These are phyloP conservation scores for Catagonus wagneri DNA, from an alignment of 2,113 vertebrate species.

Conservation along the genomic window DNA sequence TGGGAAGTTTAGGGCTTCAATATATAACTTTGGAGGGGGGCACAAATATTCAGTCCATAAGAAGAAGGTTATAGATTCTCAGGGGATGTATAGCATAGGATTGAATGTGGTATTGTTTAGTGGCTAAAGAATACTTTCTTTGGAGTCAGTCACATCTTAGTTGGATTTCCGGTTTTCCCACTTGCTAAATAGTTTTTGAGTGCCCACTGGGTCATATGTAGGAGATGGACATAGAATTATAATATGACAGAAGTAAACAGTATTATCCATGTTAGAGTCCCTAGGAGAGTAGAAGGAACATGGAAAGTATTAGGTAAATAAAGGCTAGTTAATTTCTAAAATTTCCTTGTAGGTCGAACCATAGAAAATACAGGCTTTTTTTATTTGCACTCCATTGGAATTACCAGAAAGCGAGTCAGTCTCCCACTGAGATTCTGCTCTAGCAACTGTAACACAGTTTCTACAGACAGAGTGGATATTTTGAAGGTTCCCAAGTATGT, in stretches of 20 bases:
- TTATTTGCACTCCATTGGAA: neutral
- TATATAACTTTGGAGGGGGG: neutral
- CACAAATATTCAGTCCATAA: neutral
- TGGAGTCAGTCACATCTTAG: neutral
- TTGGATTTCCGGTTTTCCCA: conserved; percentile 1
- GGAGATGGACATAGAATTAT: neutral
- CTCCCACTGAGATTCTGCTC: neutral
- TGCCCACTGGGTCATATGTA: neutral
- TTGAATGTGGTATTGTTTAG: neutral
- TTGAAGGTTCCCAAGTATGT: neutral
- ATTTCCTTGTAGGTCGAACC: neutral
- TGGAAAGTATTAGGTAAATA: neutral
- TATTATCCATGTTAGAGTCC: neutral
- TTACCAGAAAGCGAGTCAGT: neutral
- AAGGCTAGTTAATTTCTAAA: neutral
- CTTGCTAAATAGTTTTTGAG: neutral
- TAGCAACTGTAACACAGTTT: neutral
- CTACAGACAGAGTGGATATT: neutral
- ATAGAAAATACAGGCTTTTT: neutral
- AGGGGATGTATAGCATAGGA: neutral
- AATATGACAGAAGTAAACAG: neutral
- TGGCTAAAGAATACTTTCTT: neutral
- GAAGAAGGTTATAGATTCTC: neutral
- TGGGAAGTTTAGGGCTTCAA: neutral
- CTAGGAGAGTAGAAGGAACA: neutral